These are phyloP conservation scores for Prorops nasuta DNA, from an alignment of 1,140 invertebrate genomes.

Conservation along the genomic window DNA sequence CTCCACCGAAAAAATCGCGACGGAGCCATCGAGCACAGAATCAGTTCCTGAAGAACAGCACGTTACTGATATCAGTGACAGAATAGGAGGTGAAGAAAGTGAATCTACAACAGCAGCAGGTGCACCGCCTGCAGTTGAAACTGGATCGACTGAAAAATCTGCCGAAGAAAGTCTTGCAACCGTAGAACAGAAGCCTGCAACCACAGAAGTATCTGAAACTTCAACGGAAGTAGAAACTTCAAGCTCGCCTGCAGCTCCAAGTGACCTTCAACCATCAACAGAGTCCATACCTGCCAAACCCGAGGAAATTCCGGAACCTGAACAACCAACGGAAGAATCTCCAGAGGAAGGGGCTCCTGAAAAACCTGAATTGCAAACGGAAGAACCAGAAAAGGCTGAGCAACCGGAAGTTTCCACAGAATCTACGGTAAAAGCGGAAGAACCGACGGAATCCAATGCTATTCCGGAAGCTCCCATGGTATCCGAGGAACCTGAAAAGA, in stretches of 20 bases:
- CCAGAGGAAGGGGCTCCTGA: slow-evolving; percentile 1
- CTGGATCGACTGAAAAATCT: slow-evolving; percentile 4
- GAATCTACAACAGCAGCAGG: slow-evolving; percentile 1
- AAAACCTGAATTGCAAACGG: slow-evolving; percentile 7
- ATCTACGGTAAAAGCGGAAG: not conserved
- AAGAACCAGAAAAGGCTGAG: not conserved
- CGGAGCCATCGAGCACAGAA: too few relatives aligned
- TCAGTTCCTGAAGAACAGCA: too few relatives aligned
- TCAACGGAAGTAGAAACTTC: not conserved
- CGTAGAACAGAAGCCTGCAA: not conserved
- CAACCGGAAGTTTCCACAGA: not conserved
- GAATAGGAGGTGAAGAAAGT: not conserved
- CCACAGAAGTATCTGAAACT: not conserved
- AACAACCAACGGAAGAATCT: slow-evolving; percentile 1
- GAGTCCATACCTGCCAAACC: not conserved
- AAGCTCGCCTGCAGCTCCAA: too few relatives aligned
- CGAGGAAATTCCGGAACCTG: not conserved
- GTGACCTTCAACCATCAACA: not conserved
- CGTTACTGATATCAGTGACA: too few relatives aligned
- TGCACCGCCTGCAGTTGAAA: not conserved
- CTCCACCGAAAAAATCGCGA: too few relatives aligned
- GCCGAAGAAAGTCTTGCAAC: not conserved
- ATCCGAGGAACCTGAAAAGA: too few relatives aligned
- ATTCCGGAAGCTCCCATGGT: not conserved
- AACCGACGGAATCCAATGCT: not conserved